phyloP scores from a whole-genome alignment of 2,888 invertebrate genomes.

The Drosophila formosana region DNA sequence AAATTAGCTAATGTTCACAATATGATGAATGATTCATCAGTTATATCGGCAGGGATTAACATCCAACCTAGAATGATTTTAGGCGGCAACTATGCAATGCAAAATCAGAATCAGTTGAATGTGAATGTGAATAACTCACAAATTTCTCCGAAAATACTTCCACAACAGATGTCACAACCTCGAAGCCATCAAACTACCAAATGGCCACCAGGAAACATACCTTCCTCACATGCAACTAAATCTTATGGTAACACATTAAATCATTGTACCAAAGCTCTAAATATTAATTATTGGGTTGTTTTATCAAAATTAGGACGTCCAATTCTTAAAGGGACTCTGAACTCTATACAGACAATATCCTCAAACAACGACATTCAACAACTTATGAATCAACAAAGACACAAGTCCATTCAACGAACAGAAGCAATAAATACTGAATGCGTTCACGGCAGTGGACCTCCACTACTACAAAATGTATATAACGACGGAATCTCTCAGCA shows the following conservation, averaged over 20 bases:
- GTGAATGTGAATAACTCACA: conserved; percentile 56
- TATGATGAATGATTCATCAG: conserved; percentile 54
- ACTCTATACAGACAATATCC: conserved; percentile 56
- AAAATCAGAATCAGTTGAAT: conserved; percentile 62
- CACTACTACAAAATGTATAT: conserved; percentile 62
- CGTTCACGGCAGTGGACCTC: conserved; percentile 43
- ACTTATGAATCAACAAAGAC: conserved; percentile 67
- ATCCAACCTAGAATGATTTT: conserved; percentile 82
- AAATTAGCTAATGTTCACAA: conserved; percentile 38
- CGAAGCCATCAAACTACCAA: conserved; percentile 53
- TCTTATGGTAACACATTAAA: conserved; percentile 49
- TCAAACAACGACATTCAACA: conserved; percentile 82
- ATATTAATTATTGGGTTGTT: not conserved
- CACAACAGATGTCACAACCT: conserved; percentile 47
- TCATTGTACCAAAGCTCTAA: not conserved
- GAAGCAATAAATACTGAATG: conserved; percentile 56
- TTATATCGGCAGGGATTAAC: conserved; percentile 54
- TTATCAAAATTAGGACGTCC: conserved; percentile 78
- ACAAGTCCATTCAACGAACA: conserved; percentile 52
- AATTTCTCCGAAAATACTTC: conserved; percentile 63
- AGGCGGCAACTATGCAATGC: conserved; percentile 73
- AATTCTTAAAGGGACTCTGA: conserved; percentile 83
- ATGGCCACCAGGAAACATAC: conserved; percentile 53
- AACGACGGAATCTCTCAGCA: conserved; percentile 66
- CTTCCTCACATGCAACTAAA: conserved; percentile 44